Conservation (phyloP, 2,888 invertebrate species). For the Acronicta alni region DNA sequence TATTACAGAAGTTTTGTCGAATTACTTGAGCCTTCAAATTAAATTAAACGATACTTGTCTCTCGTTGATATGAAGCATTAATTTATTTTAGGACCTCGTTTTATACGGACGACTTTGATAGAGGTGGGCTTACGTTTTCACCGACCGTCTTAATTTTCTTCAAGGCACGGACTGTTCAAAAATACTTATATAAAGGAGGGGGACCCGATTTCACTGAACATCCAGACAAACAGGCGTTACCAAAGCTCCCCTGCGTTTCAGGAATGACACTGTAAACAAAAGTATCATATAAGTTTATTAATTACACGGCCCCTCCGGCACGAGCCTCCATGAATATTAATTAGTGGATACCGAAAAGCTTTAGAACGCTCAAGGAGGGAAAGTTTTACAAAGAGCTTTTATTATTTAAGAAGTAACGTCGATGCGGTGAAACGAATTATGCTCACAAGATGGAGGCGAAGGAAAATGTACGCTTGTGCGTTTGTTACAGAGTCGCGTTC, state of each 20-base stretch:
- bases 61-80: conserved; percentile 75
- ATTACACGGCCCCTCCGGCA: conserved; percentile 88
- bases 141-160: conserved; percentile 31
- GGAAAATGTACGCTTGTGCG: conserved; percentile 63
- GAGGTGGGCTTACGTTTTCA: conserved; percentile 41
- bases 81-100: conserved; percentile 61
- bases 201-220: conserved; percentile 53
- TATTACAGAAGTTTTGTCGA: conserved; percentile 88
- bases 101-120: conserved; percentile 41
- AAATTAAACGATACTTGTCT: conserved; percentile 86
- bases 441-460: conserved; percentile 59
- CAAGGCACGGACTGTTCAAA: conserved; percentile 30
- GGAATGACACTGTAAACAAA: conserved; percentile 88
- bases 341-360: conserved; percentile 89
- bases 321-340: conserved; percentile 89
- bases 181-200: conserved; percentile 47
- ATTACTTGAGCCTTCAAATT: conserved; percentile 85
- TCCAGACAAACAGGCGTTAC: conserved; percentile 64
- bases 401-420: conserved; percentile 88
- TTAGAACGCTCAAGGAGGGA: conserved; percentile 89
- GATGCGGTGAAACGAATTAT: conserved; percentile 86
- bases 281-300: conserved; percentile 90
- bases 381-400: conserved; percentile 89
- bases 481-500: conserved; percentile 62
- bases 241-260: conserved; percentile 76